Evolutionary conservation across 1,140 invertebrate species (phyloP).

Genomic region (Dreissena rostriformis): DNA sequence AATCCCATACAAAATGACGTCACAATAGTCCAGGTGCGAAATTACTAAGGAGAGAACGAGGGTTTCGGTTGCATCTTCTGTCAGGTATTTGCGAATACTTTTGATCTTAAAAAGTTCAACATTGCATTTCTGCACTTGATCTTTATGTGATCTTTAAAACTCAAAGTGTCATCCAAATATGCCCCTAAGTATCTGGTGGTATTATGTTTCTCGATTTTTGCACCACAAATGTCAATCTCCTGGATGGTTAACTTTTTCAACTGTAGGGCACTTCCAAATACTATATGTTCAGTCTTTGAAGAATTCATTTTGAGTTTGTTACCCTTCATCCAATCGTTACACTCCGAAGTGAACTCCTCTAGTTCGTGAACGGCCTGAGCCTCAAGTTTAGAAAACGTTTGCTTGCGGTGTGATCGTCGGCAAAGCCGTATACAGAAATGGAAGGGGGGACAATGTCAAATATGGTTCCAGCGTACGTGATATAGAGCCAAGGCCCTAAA

Average conservation of each 20-base stretch:
- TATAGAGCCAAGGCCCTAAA: constrained; percentile 44
- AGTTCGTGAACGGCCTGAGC: not conserved
- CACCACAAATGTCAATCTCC: constrained; percentile 1
- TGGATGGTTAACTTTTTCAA: not conserved
- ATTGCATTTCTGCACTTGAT: constrained; percentile 5
- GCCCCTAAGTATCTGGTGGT: constrained; percentile 25
- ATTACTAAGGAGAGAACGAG: constrained; percentile 30
- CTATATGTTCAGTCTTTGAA: constrained; percentile 37
- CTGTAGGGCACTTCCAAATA: constrained; percentile 12
- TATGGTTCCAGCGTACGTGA: constrained; percentile 48
- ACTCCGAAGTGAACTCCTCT: no score
- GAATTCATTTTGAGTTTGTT: constrained; percentile 35
- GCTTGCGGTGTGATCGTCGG: constrained; percentile 30
- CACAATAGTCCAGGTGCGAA: constrained; percentile 23
- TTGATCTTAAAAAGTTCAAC: constrained; percentile 24
- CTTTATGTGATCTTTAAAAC: constrained; percentile 37
- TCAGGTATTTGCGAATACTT: constrained; percentile 28
- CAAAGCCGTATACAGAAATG: constrained; percentile 44
- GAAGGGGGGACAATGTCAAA: constrained; percentile 52
- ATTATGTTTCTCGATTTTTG: constrained; percentile 8
- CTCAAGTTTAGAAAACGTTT: not conserved
- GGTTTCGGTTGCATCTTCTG: constrained; percentile 25
- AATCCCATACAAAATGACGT: constrained; percentile 10
- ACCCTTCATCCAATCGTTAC: constrained; percentile 31
- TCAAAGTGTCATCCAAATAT: constrained; percentile 28